A percentile compares a stretch with the other conserved stretches of the same genome.
These are phyloP conservation scores for Diabrotica virgifera DNA, from an alignment of 1,140 invertebrate genomes.

Conservation along the genomic window DNA sequence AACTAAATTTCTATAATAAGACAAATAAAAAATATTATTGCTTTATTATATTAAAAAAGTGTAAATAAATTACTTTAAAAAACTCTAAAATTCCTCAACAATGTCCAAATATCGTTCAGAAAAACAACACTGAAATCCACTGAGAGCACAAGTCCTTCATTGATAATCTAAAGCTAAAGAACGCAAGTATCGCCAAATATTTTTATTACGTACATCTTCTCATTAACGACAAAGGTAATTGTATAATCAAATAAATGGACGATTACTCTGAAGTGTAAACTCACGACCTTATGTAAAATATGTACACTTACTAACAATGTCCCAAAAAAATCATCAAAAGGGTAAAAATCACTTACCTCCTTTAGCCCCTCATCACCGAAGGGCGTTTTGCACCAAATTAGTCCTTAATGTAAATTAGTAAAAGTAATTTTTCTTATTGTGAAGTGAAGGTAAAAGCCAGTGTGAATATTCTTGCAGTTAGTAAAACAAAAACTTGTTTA, in stretches of 20 bases:
- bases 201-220: no score
- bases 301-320: not conserved
- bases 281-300: not conserved
- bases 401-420: constrained; percentile 22
- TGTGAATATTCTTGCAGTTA: constrained; percentile 19
- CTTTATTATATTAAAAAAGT: no score
- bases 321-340: constrained; percentile 4
- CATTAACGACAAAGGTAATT: not conserved
- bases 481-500: constrained; percentile 20
- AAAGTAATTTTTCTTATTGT: constrained; percentile 23
- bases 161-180: no score
- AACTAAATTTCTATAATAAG: no score
- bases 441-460: constrained; percentile 22
- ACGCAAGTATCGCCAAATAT: no score
- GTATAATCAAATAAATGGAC: not conserved
- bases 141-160: no score
- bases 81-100: no score
- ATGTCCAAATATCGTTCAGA: no score
- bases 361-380: not conserved
- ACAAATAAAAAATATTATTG: no score
- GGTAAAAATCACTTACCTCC: not conserved
- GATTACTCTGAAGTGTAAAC: not conserved
- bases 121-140: no score
- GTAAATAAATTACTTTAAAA: no score
- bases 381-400: constrained; percentile 16